A percentile compares a stretch with the other conserved stretches of the same genome.
These are phyloP conservation scores for Danio aesculapii DNA, from an alignment of 2,797 vertebrate genomes.

Conservation along the genomic window DNA sequence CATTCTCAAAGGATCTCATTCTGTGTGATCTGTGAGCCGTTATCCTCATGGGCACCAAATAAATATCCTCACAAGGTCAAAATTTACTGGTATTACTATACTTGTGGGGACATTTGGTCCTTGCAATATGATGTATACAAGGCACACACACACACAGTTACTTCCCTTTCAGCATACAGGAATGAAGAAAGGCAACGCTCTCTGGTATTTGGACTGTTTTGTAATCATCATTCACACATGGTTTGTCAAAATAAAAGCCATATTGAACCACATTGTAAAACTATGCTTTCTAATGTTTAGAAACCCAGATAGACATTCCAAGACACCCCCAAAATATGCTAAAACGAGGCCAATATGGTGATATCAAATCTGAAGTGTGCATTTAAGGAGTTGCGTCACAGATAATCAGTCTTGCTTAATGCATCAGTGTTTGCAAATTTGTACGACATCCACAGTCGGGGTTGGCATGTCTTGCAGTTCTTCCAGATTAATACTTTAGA, in stretches of 20 bases:
- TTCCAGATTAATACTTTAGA: not conserved
- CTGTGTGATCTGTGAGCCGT: too few species aligned
- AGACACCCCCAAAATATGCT: not conserved
- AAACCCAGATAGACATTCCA: conserved; percentile 17
- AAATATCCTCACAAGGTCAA: too few species aligned
- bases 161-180: conserved; percentile 11
- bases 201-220: conserved; percentile 38
- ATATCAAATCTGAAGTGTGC: conserved; percentile 23
- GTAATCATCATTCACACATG: conserved; percentile 46
- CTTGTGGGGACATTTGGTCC: too few species aligned
- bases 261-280: conserved; percentile 29
- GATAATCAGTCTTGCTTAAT: conserved; percentile 17
- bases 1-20: too few species aligned
- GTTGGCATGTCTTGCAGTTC: conserved; percentile 7
- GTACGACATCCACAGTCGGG: not conserved
- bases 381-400: conserved; percentile 27
- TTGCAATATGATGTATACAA: not conserved
- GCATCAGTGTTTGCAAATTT: conserved; percentile 27
- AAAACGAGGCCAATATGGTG: not conserved
- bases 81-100: too few species aligned
- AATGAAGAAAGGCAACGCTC: conserved; percentile 3
- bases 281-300: conserved; percentile 31
- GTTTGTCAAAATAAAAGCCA: conserved; percentile 45
- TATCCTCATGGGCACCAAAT: too few species aligned
- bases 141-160: not conserved